Conservation (phyloP, 2,797 vertebrate species). For the Lacerta bilineata region DNA sequence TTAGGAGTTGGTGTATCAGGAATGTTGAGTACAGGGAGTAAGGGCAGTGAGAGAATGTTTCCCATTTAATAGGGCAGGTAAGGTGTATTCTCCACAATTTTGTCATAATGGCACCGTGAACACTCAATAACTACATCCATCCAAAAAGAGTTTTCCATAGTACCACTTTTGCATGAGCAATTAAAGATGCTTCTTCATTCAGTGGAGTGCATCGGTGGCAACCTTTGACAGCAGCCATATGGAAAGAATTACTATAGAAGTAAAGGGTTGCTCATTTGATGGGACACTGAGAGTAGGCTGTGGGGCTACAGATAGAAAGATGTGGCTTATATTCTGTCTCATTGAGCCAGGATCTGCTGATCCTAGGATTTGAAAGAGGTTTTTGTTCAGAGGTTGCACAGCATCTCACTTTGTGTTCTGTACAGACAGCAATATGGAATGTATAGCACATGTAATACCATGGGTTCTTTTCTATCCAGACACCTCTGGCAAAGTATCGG, state of each 20-base stretch:
- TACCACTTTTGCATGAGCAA: background rate
- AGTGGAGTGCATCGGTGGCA: background rate
- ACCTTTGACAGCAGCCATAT: background rate
- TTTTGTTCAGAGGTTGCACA: background rate
- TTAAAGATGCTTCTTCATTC: background rate
- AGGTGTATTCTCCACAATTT: background rate
- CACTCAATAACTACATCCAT: background rate
- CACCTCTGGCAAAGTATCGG: background rate
- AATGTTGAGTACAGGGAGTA: background rate
- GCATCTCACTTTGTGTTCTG: background rate
- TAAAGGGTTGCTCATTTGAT: background rate
- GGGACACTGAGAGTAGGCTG: background rate
- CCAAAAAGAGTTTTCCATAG: background rate
- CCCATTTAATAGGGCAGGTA: background rate
- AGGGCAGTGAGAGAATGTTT: background rate
- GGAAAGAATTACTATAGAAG: background rate
- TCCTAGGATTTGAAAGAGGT: background rate
- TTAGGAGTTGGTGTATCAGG: background rate
- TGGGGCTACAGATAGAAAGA: background rate
- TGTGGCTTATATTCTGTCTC: background rate
- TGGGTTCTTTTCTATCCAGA: background rate
- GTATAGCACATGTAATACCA: background rate
- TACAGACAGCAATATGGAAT: background rate
- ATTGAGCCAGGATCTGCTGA: background rate
- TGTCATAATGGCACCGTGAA: background rate